Evolutionary conservation across 2,888 invertebrate genomes (phyloP), one percentile per base, ranked within the genome.

Genomic region (Caenorhabditis doughertyi): DNA sequence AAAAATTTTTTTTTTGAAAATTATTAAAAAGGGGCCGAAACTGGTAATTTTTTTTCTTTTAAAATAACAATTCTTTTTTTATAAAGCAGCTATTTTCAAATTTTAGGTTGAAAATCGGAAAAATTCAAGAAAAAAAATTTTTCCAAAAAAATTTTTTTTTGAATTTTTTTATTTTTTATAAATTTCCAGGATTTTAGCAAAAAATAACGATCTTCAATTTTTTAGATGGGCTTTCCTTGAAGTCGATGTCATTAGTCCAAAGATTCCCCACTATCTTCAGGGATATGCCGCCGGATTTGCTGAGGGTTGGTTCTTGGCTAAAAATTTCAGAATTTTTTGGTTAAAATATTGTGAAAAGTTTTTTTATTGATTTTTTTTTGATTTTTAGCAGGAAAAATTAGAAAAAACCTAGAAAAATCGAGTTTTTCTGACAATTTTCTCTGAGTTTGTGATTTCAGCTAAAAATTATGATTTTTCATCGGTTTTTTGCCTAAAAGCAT

Each of bases 251-350:
- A 79, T 81, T 27, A 80, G 76, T 32, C 84, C 85, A 9, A 83
- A 84, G 21, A 83, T 85, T 39, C 84, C 88, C 0, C 87, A 87
- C 21, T 84, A 84, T 32, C 79, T 89, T 21, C 88, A 88, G 64
- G 91, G 91, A 23, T 91, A 91, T 72, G 87, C 89, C 2, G 89
- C 91, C 8, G 91, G 91, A 47, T 84, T 87, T 58, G 81, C 90
- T 27, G 91, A 91, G 79, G 91, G 90, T 86, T 9, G 23, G 70
- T 2, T n/a, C n/a, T n/a, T n/a, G n/a, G n/a, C n/a, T 7, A 44
- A 35, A 56, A 60, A 32, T 56, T 27, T 27, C 42, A n/a, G 35
- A 18, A 51, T 8, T 21, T 21, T 21, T 47, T 64, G 8, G 13
- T 9, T 32, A 9, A 9, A 32, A 32, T 7, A 32, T 32, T 32